phyloP scores from a whole-genome alignment of 2,888 invertebrate genomes.

The Protophormia terraenovae region DNA sequence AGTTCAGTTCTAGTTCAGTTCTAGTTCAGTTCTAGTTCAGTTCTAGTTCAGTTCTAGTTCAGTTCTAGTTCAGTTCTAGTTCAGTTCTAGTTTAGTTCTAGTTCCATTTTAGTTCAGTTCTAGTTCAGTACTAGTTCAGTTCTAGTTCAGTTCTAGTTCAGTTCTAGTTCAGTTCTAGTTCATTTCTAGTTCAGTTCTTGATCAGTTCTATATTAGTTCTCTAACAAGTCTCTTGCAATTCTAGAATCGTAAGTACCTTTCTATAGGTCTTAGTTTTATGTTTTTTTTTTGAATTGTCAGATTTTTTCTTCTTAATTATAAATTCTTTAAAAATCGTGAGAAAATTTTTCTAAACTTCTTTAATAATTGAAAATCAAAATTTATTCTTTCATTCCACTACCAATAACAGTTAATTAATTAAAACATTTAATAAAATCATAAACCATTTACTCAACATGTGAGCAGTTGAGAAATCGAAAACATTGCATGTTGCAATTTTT shows the following conservation, averaged over 20 bases:
- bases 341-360: neutral
- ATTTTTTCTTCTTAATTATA: neutral
- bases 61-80: neutral
- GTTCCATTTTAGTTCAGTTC: neutral
- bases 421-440: constrained; percentile 42
- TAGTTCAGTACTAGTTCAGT: neutral
- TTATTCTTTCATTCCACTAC: neutral
- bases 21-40: neutral
- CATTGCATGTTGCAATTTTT: constrained; percentile 43
- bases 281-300: no score
- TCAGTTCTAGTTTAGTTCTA: neutral
- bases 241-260: no score
- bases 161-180: neutral
- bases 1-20: neutral
- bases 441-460: constrained; percentile 23
- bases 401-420: constrained; percentile 31
- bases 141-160: neutral
- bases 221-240: no score
- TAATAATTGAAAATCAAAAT: neutral
- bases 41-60: neutral
- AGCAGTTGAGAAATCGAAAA: neutral
- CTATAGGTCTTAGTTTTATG: no score
- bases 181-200: neutral
- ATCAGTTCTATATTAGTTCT: neutral
- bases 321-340: constrained; percentile 1